Base-by-base conservation (phyloP, 2,113 vertebrate genomes). In the Danionella cerebrum region DNA sequence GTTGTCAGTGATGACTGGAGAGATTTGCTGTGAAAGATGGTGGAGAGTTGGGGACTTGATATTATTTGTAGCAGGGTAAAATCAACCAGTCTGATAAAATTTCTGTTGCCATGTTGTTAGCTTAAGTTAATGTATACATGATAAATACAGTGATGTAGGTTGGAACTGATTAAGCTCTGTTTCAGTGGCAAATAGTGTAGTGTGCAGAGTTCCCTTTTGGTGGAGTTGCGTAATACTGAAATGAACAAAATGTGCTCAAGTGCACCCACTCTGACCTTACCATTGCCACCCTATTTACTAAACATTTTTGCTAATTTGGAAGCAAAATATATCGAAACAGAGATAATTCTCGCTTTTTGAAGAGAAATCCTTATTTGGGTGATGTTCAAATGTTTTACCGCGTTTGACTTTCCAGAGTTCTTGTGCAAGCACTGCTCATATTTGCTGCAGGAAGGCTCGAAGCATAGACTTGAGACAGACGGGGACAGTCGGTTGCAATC, bases 401-500 rank as follows among this genome's bases (percentile, higher is more conserved):
- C n/a, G n/a, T 27, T 33, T 53, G 51, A 53, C 10, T 33, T 18
- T 53, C 27, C 33, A 33, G 50, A 53, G 51, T 7, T 53, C 33
- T 31, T 33, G 10, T 53, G 29, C 1, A 16, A 53, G 1, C 12
- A 6, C 16, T 13, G 4, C 42, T 45, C 33, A 9, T 44, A 22
- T 60, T 24, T 53, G 50, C 73, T 50, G 55, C 25, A 73, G 71
- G 78, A 78, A 19, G 44, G 74, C 74, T 44, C 67, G 71, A 54
- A 27, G 67, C 53, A 63, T 42, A 68, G 55, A 27, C 45, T 36
- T 22, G 73, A 75, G 65, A 84, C 71, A 65, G 78, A 72, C 1
- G 48, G 81, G 75, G 58, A 66, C 80, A 83, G 75, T 78, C 80
- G 83, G 63, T 69, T 47, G 69, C 75, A 68, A 71, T 71, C 67